A percentile compares a stretch with the other conserved stretches of the same genome.
phyloP scores from a whole-genome alignment of 2,797 vertebrate species.

The Gobio occitaniae region DNA sequence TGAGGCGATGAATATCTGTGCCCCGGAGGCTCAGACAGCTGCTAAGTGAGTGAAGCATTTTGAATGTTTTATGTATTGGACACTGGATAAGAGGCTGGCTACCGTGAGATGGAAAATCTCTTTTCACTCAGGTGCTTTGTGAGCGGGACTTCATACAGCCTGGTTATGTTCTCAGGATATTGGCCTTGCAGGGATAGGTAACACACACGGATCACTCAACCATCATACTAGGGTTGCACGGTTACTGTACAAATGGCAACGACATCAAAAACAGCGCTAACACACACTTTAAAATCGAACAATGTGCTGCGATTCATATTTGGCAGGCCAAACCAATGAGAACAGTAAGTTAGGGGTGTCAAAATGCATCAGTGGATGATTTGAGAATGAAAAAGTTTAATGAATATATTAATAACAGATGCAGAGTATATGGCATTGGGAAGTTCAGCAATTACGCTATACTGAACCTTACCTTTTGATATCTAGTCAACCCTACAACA shows the following conservation, averaged over 20 bases:
- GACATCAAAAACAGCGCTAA: background rate
- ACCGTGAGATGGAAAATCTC: slow-evolving; percentile 54
- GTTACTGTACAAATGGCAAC: background rate
- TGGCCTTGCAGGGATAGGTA: background rate
- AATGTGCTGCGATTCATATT: background rate
- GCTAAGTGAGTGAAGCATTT: slow-evolving; percentile 36
- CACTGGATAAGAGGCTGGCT: slow-evolving; percentile 47
- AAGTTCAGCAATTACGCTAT: too few species aligned
- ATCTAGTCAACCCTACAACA: background rate
- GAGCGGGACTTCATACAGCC: slow-evolving; percentile 17
- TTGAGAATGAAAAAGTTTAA: background rate
- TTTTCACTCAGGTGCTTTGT: slow-evolving; percentile 45
- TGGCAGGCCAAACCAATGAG: background rate
- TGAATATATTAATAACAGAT: background rate
- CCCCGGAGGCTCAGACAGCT: slow-evolving; percentile 17
- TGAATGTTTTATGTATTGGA: slow-evolving; percentile 56
- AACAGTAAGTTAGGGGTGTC: background rate
- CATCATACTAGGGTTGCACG: slow-evolving; percentile 9
- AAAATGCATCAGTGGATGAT: background rate
- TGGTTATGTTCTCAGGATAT: slow-evolving; percentile 22
- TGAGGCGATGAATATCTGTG: slow-evolving; percentile 21
- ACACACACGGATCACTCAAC: slow-evolving; percentile 5
- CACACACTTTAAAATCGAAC: background rate
- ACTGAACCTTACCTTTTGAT: background rate
- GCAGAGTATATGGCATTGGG: background rate